These are phyloP conservation scores for Sesia apiformis DNA, from an alignment of 2,888 invertebrate species.

Conservation along the genomic window DNA sequence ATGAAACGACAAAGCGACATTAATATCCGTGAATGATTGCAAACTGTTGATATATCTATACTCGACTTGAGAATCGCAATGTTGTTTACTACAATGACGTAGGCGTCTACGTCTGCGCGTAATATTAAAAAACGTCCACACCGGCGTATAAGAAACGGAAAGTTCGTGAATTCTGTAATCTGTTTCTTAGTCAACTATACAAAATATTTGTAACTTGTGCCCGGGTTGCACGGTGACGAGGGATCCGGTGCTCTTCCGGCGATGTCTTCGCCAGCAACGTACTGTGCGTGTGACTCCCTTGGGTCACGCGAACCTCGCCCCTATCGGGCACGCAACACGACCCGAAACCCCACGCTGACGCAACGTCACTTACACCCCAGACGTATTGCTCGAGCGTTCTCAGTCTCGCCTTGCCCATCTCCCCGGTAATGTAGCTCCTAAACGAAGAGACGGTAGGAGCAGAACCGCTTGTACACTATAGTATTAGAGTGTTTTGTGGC, in stretches of 20 bases:
- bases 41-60: background rate
- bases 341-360: conserved; percentile 33
- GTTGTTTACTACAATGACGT: conserved; percentile 25
- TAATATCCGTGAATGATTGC: background rate
- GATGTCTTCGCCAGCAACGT: conserved; percentile 64
- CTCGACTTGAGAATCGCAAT: background rate
- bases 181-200: conserved; percentile 18
- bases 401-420: conserved; percentile 44
- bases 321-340: conserved; percentile 28
- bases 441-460: conserved; percentile 17
- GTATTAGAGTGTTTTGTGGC: conserved; percentile 32
- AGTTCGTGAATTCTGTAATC: conserved; percentile 18
- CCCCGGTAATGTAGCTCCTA: conserved; percentile 42
- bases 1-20: no score
- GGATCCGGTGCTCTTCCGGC: conserved; percentile 59
- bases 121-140: conserved; percentile 12
- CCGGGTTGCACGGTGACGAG: conserved; percentile 55
- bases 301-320: conserved; percentile 35
- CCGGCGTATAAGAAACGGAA: conserved; percentile 7
- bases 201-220: conserved; percentile 43
- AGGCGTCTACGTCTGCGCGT: conserved; percentile 18
- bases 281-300: conserved; percentile 37
- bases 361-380: conserved; percentile 53
- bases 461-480: conserved; percentile 22
- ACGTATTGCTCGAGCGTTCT: conserved; percentile 59